phyloP scores from a whole-genome alignment of 2,797 vertebrate species.

The Champsocephalus gunnari region DNA sequence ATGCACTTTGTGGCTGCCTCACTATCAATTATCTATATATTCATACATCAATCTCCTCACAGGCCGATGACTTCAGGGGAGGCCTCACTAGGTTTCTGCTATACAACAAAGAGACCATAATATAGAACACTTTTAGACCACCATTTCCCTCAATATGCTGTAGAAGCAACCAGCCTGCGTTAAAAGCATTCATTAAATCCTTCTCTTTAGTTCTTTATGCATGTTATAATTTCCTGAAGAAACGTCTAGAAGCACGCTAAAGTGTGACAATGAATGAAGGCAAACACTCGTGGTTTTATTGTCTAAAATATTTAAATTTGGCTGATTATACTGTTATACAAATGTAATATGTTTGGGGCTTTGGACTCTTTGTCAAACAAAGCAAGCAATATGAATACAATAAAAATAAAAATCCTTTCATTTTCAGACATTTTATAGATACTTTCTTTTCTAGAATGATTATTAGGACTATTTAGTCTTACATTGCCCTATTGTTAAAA shows the following conservation, averaged over 20 bases:
- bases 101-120: constrained; percentile 19
- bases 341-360: too few species aligned
- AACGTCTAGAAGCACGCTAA: not conserved
- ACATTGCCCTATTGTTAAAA: not conserved
- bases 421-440: not conserved
- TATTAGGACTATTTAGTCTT: not conserved
- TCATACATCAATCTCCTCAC: constrained; percentile 13
- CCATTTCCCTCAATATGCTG: constrained; percentile 13
- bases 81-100: not conserved
- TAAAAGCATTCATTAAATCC: not conserved
- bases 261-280: not conserved
- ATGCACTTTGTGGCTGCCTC: not conserved
- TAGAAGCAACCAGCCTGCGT: not conserved
- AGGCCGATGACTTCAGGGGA: constrained; percentile 5
- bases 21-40: not conserved
- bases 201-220: not conserved
- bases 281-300: too few species aligned
- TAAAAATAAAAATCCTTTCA: too few species aligned
- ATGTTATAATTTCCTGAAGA: not conserved
- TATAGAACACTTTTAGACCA: not conserved
- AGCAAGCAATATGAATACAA: not conserved
- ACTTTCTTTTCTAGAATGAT: not conserved
- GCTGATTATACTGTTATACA: too few species aligned
- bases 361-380: too few species aligned
- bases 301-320: too few species aligned